phyloP scores from a whole-genome alignment of 2,113 vertebrate genomes.

The Todiramphus chloris region DNA sequence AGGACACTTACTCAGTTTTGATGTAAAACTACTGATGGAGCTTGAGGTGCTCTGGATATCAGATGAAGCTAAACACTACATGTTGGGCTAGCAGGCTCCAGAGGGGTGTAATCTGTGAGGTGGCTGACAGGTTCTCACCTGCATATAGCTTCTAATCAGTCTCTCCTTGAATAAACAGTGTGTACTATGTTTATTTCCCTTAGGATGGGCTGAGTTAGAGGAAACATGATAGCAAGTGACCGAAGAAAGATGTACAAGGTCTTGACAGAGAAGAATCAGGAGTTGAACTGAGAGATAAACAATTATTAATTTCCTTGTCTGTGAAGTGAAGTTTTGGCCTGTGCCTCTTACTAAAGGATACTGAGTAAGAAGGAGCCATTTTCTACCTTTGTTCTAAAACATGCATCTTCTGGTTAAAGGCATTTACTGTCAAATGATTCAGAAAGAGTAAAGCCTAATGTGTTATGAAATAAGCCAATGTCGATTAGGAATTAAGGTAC shows the following conservation, averaged over 20 bases:
- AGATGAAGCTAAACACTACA: not conserved
- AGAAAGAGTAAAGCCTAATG: not conserved
- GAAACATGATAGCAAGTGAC: not conserved
- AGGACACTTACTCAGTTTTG: not conserved
- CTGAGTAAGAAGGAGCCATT: not conserved
- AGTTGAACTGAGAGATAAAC: not conserved
- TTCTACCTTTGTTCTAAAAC: not conserved
- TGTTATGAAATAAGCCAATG: accelerated
- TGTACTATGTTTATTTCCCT: not conserved
- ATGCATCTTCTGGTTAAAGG: not conserved
- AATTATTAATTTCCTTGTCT: not conserved
- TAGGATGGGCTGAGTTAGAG: not conserved
- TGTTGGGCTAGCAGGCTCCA: not conserved
- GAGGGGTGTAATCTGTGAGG: not conserved
- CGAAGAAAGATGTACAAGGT: not conserved
- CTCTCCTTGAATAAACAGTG: not conserved
- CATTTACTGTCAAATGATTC: not conserved
- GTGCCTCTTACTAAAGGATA: not conserved
- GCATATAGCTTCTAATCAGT: not conserved
- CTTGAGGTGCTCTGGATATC: not conserved
- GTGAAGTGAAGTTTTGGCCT: not conserved
- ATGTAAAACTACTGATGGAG: not conserved
- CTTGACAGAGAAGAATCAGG: not conserved
- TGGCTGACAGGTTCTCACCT: not conserved
- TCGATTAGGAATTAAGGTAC: not conserved